These are phyloP conservation scores for Mastomys coucha DNA, from an alignment of 2,113 vertebrate genomes.

Conservation along the genomic window DNA sequence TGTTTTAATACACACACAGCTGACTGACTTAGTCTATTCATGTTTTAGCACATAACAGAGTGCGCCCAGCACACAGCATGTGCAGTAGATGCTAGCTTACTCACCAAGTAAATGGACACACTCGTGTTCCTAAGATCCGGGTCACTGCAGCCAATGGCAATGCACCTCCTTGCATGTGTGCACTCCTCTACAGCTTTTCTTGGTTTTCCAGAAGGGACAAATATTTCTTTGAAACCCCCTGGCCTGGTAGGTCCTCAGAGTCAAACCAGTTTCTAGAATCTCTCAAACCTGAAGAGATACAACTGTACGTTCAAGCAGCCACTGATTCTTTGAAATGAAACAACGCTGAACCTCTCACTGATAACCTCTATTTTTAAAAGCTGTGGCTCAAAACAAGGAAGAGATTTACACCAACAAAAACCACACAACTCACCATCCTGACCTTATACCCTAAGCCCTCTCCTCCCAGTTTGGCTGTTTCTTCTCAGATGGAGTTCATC, in stretches of 20 bases:
- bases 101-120: neutral
- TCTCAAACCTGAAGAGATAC: neutral
- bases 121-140: neutral
- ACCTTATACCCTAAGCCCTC: neutral
- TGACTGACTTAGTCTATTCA: neutral
- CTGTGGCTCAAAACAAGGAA: neutral
- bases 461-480: neutral
- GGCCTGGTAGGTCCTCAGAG: neutral
- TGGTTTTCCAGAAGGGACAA: neutral
- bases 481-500: neutral
- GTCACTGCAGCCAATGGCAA: neutral
- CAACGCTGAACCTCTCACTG: neutral
- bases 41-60: neutral
- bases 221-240: neutral
- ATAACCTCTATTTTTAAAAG: slow-evolving; percentile 24
- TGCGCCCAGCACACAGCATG: neutral
- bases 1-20: neutral
- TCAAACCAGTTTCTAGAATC: neutral
- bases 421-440: neutral
- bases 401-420: neutral
- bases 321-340: neutral
- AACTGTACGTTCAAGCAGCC: neutral
- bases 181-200: neutral
- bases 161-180: neutral
- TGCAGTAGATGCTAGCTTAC: neutral